Conservation (phyloP, 2,888 invertebrate species). For the Nemapogon koenigi region DNA sequence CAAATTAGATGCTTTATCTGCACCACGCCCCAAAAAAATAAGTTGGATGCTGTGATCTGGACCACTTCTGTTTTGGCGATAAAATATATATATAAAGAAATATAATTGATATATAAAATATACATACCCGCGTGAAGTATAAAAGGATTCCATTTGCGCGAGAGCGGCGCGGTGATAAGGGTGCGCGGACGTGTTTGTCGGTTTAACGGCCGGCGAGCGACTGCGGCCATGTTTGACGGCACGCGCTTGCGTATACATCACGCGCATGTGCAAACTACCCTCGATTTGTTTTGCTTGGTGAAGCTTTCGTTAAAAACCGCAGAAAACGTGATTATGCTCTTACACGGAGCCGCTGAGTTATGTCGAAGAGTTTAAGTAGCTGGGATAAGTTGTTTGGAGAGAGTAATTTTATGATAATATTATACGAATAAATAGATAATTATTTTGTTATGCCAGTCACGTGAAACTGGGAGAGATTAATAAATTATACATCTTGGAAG, state of each 20-base stretch:
- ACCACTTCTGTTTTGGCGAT: constrained; percentile 20
- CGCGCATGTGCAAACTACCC: constrained; percentile 46
- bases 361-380: too few species aligned
- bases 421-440: too few species aligned
- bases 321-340: constrained; percentile 50
- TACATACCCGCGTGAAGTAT: constrained; percentile 55
- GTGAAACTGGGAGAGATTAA: too few species aligned
- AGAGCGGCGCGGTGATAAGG: constrained; percentile 47
- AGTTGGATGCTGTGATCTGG: constrained; percentile 38
- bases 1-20: too few species aligned
- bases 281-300: constrained; percentile 47
- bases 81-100: neutral
- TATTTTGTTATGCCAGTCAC: too few species aligned
- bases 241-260: constrained; percentile 35
- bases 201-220: constrained; percentile 46
- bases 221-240: constrained; percentile 26
- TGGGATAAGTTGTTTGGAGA: too few species aligned
- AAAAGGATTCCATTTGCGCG: constrained; percentile 49
- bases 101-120: neutral
- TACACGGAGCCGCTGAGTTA: constrained; percentile 36
- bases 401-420: too few species aligned
- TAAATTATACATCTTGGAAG: too few species aligned
- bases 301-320: constrained; percentile 26
- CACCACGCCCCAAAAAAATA: constrained; percentile 50
- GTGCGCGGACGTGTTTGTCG: constrained; percentile 24